Evolutionary conservation across 2,797 vertebrate species (phyloP), one percentile per base, ranked within the genome.

Genomic region (Bryconaethiops microstoma): DNA sequence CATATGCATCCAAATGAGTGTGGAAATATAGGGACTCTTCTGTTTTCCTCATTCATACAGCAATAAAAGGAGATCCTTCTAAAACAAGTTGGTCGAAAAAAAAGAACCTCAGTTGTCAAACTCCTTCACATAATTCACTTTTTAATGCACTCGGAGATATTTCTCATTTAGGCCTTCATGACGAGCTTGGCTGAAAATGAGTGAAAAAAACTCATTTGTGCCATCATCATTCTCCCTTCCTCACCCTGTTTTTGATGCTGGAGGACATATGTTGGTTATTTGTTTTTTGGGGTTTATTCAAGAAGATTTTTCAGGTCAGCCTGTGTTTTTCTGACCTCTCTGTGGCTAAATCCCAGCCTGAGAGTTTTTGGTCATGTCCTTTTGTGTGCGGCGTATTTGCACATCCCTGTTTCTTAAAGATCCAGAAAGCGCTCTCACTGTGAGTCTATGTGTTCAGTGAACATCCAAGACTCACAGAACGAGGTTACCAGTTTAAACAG

Each of bases 11-110:
- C 76, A 82, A 78, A 82, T 78, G 62, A 82, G 81, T 40, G 57
- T 60, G 42, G 69, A 82, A 82, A 78, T 78, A 60, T 74, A 63
- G 68, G 60, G 77, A 72, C 68, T 78, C 79, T 70, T 75, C 76
- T 81, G 79, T 75, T 84, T 84, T 81, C 64, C 79, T 78, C 83
- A 71, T 84, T 81, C 48, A 74, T 50, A 35, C 73, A 59, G 83
- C 55, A 57, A 71, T 70, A 81, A 80, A 83, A 72, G 12, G 65
- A 71, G 81, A 62, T 77, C 54, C 45, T 19, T 78, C 64, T 84
- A 55, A 68, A 74, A 80, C 70, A 77, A 83, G 19, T 40, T 40
- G 55, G 74, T 54, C 54, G 73, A 70, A 14, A 13, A 75, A 23
- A 70, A 72, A 71, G 35, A 19, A n/a, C 7, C 25, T 40, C 59